Base-by-base conservation (phyloP, 2,797 vertebrate species). In the Percopsis omiscomaycus region DNA sequence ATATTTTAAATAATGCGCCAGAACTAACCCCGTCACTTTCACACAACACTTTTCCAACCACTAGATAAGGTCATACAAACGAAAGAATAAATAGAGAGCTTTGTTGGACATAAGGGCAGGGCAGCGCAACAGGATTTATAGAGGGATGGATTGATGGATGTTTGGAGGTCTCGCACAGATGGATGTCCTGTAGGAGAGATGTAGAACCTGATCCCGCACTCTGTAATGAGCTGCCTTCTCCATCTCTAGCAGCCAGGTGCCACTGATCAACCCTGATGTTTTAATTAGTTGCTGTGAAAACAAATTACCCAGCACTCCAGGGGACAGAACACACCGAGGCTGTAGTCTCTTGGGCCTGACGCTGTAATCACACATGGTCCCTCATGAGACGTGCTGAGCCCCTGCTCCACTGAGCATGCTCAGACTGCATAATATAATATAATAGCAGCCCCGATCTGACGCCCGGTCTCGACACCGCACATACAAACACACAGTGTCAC, bases 211-310 rank as follows among this genome's bases (percentile, higher is more conserved):
- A 27, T 22, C 56, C 15, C 42, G n/a, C 9, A 13, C 8, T 30
- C 15, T 15, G 37, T 22, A 59, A 53, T 54, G 69, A 66, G 46
- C 73, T 61, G 71, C 44, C 47, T 52, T 67, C 63, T 64, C 44
- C 68, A 42, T 72, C 55, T 15, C 59, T 44, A 48, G 55, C 73
- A 79, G 73, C 69, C 78, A 69, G 75, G 73, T 78, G 70, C 54
- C 79, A 79, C 77, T 74, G 85, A 88, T 87, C 84, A 74, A 42
- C 22, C 52, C 60, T 11, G 64, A 82, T 84, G 37, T 79, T 81
- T 80, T 87, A 89, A 90, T 86, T 85, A 84, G 75, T 79, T 44
- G 59, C 73, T 66, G 66, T 77, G 79, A 84, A 83, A 87, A 83
- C 84, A 86, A 84, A 89, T 89, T 78, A 85, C 69, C 70, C 10